Conservation (phyloP, 2,113 vertebrate species). For the Azemiops feae region DNA sequence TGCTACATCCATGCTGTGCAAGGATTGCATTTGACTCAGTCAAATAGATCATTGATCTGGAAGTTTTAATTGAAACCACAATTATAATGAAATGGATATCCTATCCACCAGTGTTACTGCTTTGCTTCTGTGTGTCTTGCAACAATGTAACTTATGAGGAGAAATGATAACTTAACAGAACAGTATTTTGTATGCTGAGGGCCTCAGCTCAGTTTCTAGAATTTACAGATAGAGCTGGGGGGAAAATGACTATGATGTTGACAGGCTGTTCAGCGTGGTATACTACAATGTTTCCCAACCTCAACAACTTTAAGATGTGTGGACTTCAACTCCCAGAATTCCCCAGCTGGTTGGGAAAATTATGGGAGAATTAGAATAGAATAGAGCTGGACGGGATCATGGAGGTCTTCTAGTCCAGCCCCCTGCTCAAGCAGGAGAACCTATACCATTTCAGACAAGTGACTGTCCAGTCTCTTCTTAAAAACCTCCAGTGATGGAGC, state of each 20-base stretch:
- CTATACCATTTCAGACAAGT: no score
- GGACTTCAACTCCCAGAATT: no score
- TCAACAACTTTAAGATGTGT: no score
- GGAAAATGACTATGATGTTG: background rate
- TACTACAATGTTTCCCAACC: background rate
- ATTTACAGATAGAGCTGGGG: background rate
- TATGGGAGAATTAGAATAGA: no score
- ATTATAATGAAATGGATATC: background rate
- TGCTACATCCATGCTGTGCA: background rate
- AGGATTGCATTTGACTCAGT: background rate
- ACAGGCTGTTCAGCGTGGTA: no score
- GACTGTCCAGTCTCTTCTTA: no score
- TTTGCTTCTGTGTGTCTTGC: background rate
- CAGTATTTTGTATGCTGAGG: background rate
- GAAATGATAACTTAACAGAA: background rate
- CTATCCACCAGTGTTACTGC: background rate
- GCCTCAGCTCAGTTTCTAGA: background rate
- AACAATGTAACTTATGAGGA: background rate
- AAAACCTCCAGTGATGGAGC: no score
- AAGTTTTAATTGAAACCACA: background rate
- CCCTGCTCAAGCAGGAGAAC: no score
- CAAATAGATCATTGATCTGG: background rate
- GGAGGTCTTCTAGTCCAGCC: no score
- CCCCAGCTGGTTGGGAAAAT: background rate
- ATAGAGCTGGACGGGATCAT: no score